Evolutionary conservation across 2,888 invertebrate genomes (phyloP), one percentile per base, ranked within the genome.

Genomic region (Hofmannophila pseudospretella): DNA sequence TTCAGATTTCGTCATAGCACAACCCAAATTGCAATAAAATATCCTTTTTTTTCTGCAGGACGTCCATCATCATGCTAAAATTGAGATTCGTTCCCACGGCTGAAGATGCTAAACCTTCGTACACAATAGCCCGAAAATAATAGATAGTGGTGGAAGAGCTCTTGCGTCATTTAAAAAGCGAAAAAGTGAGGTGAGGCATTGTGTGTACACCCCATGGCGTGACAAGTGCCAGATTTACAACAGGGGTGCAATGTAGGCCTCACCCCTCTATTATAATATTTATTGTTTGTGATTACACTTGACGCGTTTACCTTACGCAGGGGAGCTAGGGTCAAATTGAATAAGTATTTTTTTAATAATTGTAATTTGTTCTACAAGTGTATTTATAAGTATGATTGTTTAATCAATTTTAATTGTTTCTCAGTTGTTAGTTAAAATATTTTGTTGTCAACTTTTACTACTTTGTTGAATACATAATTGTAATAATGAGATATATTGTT

Each of bases 111-210:
- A 77, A 75, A 69, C 57, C 49, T 23, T 22, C 29, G 42, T 47
- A 28, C 43, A 62, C 63, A 61, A 71, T 55, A 48, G 51, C 42
- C 45, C 47, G 40, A 31, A 50, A 50, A 62, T 49, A 66, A 68
- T 64, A 57, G 53, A 62, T 51, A 51, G 33, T 45, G 32, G 45
- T 38, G 38, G 38, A 47, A 56, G 55, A 63, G 65, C 52, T 64
- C 57, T 75, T 67, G 67, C 74, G 62, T 76, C 63, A 74, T 65
- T 60, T 66, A 70, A 72, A 75, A 74, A 61, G 51, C 42, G 45
- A 47, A 33, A 47, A 49, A 62, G 58, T 52, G 51, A 48, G n/a
- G n/a, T 16, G 16, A 16, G 45, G 53, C 57, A 57, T 68, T 67
- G 58, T 64, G 54, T 63, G 2, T 27, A 27, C n/a, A n/a, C 68